Evolutionary conservation across 1,140 invertebrate species (phyloP).

Genomic region (Episyrphus balteatus): DNA sequence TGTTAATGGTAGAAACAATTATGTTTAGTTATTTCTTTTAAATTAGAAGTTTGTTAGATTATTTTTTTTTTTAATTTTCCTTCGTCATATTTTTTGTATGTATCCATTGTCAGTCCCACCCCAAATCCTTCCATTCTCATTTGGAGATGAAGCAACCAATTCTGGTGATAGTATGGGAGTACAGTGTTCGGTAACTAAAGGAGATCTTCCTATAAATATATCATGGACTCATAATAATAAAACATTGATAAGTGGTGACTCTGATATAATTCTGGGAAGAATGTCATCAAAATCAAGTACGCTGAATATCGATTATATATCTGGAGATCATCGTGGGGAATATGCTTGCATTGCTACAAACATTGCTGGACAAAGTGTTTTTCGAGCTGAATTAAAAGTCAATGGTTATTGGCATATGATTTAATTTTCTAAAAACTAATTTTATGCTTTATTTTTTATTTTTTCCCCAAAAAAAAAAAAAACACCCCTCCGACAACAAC

Average conservation of each 20-base stretch:
- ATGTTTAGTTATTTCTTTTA: neutral
- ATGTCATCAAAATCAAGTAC: constrained; percentile 33
- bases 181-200: constrained; percentile 60
- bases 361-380: constrained; percentile 47
- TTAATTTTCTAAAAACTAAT: constrained; percentile 21
- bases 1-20: constrained; percentile 47
- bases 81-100: neutral
- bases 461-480: neutral
- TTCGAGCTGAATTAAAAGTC: constrained; percentile 30
- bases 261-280: constrained; percentile 37
- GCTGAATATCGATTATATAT: constrained; percentile 39
- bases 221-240: constrained; percentile 51
- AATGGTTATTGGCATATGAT: constrained; percentile 23
- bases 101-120: constrained; percentile 44
- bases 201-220: constrained; percentile 58
- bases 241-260: constrained; percentile 19
- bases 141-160: constrained; percentile 52
- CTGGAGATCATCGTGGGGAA: constrained; percentile 53
- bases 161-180: constrained; percentile 57
- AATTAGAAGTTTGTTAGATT: neutral
- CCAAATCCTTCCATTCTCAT: constrained; percentile 51
- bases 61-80: constrained; percentile 1
- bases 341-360: constrained; percentile 71
- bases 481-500: neutral
- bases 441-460: constrained; percentile 8